phyloP scores from a whole-genome alignment of 2,113 vertebrate species.

The Chlorodrepanis virens region DNA sequence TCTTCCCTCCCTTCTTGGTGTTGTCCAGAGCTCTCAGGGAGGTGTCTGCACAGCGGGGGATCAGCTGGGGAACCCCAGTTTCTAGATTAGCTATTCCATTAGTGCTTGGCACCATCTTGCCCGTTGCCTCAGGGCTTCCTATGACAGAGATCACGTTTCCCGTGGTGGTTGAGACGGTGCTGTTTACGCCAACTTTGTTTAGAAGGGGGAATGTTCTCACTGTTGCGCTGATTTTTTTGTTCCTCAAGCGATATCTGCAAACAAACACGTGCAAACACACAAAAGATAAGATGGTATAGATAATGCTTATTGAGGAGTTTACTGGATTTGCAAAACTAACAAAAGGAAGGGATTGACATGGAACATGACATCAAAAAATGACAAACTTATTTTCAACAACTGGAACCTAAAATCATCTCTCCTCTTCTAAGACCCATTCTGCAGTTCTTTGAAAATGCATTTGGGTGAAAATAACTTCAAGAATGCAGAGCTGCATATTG shows the following conservation, averaged over 20 bases:
- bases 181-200: constrained; percentile 80
- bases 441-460: background rate
- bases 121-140: constrained; percentile 78
- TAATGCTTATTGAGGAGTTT: background rate
- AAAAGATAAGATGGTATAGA: background rate
- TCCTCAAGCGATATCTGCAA: constrained; percentile 88
- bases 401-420: background rate
- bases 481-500: background rate
- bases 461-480: background rate
- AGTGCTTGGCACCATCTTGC: constrained; percentile 74
- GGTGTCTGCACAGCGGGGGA: constrained; percentile 83
- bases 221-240: constrained; percentile 89
- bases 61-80: constrained; percentile 79
- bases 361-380: rapidly evolving
- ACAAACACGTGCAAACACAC: background rate
- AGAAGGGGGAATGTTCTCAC: constrained; percentile 84
- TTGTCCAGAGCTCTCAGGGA: constrained; percentile 78
- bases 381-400: background rate
- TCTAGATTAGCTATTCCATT: constrained; percentile 77
- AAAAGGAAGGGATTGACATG: background rate
- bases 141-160: constrained; percentile 80
- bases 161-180: constrained; percentile 70
- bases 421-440: background rate
- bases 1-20: constrained; percentile 79
- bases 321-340: background rate